phyloP scores from a whole-genome alignment of 1,140 invertebrate species.

The Drosophila melanica region DNA sequence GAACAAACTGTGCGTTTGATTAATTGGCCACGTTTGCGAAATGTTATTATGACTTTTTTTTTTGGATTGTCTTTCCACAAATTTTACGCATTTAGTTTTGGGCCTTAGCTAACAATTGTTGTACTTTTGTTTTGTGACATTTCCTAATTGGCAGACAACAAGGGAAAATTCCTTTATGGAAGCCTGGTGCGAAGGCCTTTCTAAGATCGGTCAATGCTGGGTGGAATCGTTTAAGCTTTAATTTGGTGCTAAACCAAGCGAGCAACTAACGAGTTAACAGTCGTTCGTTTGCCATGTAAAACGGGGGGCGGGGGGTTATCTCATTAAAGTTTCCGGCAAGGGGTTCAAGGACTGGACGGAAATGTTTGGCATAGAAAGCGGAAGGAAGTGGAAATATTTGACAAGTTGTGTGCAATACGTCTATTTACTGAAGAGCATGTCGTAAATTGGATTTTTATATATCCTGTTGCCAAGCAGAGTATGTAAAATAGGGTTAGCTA shows the following conservation, averaged over 20 bases:
- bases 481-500: too few relatives aligned
- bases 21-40: constrained; percentile 60
- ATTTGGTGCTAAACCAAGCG: neutral
- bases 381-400: constrained; percentile 5
- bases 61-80: neutral
- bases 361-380: constrained; percentile 20
- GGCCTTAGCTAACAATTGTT: constrained; percentile 6
- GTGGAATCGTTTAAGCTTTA: neutral
- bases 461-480: neutral
- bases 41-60: constrained; percentile 14
- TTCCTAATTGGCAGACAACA: neutral
- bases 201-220: too few relatives aligned
- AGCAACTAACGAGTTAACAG: neutral
- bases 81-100: constrained; percentile 5
- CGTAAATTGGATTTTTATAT: constrained; percentile 5
- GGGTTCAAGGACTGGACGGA: constrained; percentile 10
- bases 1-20: constrained; percentile 46
- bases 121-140: neutral
- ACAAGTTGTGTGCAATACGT: constrained; percentile 3
- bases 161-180: neutral
- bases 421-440: constrained; percentile 24
- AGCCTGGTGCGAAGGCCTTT: neutral
- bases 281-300: neutral
- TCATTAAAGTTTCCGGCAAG: neutral
- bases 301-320: neutral